These are phyloP conservation scores for Cerastis leucographa DNA, from an alignment of 2,888 invertebrate genomes.

Conservation along the genomic window DNA sequence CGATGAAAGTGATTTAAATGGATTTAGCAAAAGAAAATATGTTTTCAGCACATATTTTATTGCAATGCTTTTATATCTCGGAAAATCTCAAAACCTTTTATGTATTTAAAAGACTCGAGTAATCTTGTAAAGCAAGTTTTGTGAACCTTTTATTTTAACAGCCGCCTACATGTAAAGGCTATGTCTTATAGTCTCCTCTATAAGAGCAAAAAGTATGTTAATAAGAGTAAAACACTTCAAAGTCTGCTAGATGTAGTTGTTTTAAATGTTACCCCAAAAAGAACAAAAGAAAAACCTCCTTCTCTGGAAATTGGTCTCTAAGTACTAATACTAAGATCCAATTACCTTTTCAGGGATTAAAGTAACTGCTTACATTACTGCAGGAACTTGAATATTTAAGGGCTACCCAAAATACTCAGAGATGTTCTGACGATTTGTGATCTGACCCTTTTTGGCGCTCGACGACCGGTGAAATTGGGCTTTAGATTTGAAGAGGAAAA, in stretches of 20 bases:
- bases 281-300: background rate
- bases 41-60: background rate
- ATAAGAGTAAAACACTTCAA: background rate
- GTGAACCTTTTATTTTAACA: background rate
- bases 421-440: slow-evolving; percentile 46
- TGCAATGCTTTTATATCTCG: background rate
- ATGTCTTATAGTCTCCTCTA: background rate
- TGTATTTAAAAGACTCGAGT: background rate
- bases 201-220: background rate
- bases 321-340: slow-evolving; percentile 11
- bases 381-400: slow-evolving; percentile 48
- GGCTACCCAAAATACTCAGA: slow-evolving; percentile 19
- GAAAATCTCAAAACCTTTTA: background rate
- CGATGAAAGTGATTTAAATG: background rate
- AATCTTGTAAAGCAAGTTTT: background rate
- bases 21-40: background rate
- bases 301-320: background rate
- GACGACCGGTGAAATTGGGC: slow-evolving; percentile 21
- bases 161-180: too few species aligned
- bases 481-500: slow-evolving; percentile 11
- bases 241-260: background rate
- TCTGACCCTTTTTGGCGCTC: slow-evolving; percentile 24
- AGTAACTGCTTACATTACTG: slow-evolving; percentile 24
- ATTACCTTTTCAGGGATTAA: slow-evolving; percentile 38
- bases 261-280: background rate